phyloP scores from a whole-genome alignment of 2,888 invertebrate species.

The Apamea anceps region DNA sequence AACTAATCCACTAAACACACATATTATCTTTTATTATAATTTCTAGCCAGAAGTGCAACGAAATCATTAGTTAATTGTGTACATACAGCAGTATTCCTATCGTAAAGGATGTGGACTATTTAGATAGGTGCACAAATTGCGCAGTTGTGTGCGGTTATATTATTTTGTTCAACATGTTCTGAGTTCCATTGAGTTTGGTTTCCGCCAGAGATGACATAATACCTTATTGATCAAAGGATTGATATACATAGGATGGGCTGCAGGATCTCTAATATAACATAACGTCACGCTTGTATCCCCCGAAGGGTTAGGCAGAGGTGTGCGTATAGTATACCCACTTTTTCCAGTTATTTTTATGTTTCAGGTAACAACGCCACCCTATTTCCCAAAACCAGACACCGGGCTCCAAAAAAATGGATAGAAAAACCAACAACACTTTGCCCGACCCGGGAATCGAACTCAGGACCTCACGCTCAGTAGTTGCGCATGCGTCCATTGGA shows the following conservation, averaged over 20 bases:
- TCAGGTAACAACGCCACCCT: neutral
- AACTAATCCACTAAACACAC: too few species aligned
- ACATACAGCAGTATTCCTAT: constrained; percentile 36
- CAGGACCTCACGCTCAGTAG: neutral
- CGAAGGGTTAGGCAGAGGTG: neutral
- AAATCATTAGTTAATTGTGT: constrained; percentile 55
- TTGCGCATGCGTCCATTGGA: too few species aligned
- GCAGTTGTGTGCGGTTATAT: constrained; percentile 38
- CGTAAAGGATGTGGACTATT: constrained; percentile 69
- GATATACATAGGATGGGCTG: neutral
- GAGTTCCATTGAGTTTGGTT: constrained; percentile 4
- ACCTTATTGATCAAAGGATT: neutral
- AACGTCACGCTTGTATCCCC: neutral
- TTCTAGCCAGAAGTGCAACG: constrained; percentile 21
- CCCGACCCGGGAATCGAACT: neutral
- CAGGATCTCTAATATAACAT: neutral
- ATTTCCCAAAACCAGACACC: neutral
- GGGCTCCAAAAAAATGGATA: too few species aligned
- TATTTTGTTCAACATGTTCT: constrained; percentile 29
- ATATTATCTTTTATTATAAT: constrained; percentile 15
- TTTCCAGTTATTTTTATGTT: neutral
- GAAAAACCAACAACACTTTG: neutral
- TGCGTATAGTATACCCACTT: neutral
- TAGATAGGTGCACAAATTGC: constrained; percentile 66
- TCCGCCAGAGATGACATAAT: constrained; percentile 37